Conservation (phyloP, 2,888 invertebrate species). For the Synanthedon vespiformis region DNA sequence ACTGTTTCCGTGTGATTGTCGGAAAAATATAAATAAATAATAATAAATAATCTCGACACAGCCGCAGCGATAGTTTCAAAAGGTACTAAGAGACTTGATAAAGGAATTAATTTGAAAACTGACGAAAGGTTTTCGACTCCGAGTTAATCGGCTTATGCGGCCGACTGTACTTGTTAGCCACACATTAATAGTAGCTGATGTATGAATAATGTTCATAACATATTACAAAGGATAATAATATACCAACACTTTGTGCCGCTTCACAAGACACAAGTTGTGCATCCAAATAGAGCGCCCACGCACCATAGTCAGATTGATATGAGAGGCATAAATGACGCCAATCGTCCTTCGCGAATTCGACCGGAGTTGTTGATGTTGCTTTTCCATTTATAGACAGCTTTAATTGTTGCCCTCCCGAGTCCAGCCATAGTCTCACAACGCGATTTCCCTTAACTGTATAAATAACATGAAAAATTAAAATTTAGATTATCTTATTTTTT, state of each 20-base stretch:
- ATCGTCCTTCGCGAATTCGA: constrained; percentile 47
- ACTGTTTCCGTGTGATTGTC: no score
- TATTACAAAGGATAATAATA: constrained; percentile 1
- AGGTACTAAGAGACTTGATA: no score
- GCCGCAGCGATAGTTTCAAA: no score
- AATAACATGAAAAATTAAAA: constrained; percentile 4
- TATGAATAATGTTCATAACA: background rate
- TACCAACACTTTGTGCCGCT: constrained; percentile 36
- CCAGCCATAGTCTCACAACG: constrained; percentile 72
- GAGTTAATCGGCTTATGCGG: no score
- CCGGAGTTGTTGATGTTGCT: constrained; percentile 50
- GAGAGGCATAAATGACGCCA: constrained; percentile 79
- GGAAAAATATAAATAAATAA: no score
- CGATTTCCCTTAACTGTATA: constrained; percentile 65
- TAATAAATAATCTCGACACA: no score
- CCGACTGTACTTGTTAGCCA: no score
- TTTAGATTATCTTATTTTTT: background rate
- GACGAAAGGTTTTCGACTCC: no score
- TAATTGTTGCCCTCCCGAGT: constrained; percentile 64
- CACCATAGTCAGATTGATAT: constrained; percentile 72
- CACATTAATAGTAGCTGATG: no score
- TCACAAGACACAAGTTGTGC: constrained; percentile 61
- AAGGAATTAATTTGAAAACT: no score
- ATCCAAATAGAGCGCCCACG: constrained; percentile 73
- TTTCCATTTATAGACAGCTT: constrained; percentile 69